Percentiles rank a stretch among this genome's conserved stretches.
These are phyloP conservation scores for Silurus glanis DNA, from an alignment of 2,113 vertebrate genomes.

Conservation along the genomic window DNA sequence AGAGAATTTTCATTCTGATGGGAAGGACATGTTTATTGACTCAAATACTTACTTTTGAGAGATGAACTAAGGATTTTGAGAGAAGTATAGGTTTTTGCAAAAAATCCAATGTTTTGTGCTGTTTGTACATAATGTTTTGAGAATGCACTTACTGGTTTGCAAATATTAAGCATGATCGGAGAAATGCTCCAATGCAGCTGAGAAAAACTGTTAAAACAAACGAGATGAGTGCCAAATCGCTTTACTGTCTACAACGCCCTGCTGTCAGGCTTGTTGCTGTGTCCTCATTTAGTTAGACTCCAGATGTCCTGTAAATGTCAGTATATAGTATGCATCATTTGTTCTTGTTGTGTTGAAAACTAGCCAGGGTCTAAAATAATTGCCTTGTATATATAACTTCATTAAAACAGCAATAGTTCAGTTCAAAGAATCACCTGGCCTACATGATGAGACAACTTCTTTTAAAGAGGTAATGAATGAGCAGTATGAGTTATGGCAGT, in stretches of 20 bases:
- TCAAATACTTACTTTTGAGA: too few relatives aligned
- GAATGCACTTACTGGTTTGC: too few relatives aligned
- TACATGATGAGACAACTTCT: conserved; percentile 26
- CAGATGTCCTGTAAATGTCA: neutral
- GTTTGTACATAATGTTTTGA: too few relatives aligned
- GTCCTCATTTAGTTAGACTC: neutral
- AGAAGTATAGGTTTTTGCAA: too few relatives aligned
- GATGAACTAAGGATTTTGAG: too few relatives aligned
- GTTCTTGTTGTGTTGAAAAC: conserved; percentile 4
- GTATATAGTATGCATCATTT: neutral
- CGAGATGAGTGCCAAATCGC: neutral
- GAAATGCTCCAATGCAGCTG: too few relatives aligned
- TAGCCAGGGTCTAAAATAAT: neutral
- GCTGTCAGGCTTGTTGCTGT: neutral
- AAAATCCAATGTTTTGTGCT: too few relatives aligned
- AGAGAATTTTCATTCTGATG: too few relatives aligned
- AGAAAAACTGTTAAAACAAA: too few relatives aligned
- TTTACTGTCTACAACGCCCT: neutral
- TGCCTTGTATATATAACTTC: conserved; percentile 3
- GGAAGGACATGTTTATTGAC: too few relatives aligned
- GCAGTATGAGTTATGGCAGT: neutral
- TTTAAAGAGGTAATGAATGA: conserved; percentile 44
- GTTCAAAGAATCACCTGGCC: conserved; percentile 29
- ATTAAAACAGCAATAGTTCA: conserved; percentile 6
- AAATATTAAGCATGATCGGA: too few relatives aligned